Base-by-base conservation (phyloP, 2,113 vertebrate genomes). In the Istiophorus platypterus region DNA sequence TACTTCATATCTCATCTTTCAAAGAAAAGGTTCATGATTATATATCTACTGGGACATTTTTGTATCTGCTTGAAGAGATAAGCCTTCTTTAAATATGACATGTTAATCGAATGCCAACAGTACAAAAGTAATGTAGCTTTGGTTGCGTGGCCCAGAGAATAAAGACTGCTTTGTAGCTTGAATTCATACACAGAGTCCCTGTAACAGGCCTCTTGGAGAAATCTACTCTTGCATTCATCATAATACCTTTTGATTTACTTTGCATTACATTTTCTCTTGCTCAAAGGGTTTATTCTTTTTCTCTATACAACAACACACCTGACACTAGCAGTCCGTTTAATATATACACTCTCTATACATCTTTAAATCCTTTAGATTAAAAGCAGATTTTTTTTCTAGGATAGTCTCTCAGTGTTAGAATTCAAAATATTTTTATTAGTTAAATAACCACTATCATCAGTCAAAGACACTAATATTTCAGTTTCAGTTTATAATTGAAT, bases 1-100 rank as follows among this genome's bases (percentile, higher is more conserved):
- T 78, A 65, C 72, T 80, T 70, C 39, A 47, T 75, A 79, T 90
- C 70, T 90, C 79, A 84, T 86, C 85, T 89, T 86, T 85, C 77
- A 82, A 71, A 88, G 68, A 81, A 82, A 82, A 76, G 41, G 9
- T 77, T 72, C 15, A 22, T 45, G 67, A 70, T 93, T 81, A 80
- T 71, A 80, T 82, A 89, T 86, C 57, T 69, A 45, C 61, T 14
- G 17, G 41, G 47, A 42, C 22, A 47, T 54, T 85, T 75, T 67
- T 63, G 7, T 63, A 37, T 85, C 78, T 86, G 75, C 56, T 76
- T n/a, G 61, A 74, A 29, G 39, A 79, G 80, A 87, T 86, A 84
- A 86, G 69, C 47, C 42, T 76, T 75, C 59, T 87, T 81, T 69
- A 81, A 87, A 89, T 72, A 82, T 54, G 63, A 65, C 70, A 45